These are phyloP conservation scores for Syndactyla subalaris DNA, from an alignment of 2,797 vertebrate species.

Conservation along the genomic window DNA sequence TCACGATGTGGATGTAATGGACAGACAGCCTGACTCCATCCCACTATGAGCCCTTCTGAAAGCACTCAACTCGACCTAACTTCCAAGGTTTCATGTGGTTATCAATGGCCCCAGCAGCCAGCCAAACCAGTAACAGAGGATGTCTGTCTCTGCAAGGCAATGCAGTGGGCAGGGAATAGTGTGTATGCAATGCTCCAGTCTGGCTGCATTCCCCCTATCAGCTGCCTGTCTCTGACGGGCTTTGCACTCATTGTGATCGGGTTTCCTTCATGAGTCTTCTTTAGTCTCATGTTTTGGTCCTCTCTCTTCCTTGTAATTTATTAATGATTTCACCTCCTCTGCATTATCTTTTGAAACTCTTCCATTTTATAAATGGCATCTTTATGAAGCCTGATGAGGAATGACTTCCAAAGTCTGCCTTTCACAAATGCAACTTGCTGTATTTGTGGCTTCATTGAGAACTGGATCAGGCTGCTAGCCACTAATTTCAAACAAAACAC, in stretches of 20 bases:
- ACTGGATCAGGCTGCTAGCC: background rate
- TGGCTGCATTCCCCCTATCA: constrained; percentile 68
- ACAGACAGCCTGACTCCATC: constrained; percentile 87
- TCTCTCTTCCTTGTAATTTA: constrained; percentile 68
- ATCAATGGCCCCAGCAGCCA: constrained; percentile 79
- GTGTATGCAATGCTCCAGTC: constrained; percentile 23
- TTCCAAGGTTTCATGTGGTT: constrained; percentile 67
- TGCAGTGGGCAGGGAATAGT: constrained; percentile 39
- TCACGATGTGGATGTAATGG: constrained; percentile 68
- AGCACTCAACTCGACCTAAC: constrained; percentile 67
- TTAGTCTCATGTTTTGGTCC: constrained; percentile 60
- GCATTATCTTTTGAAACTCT: constrained; percentile 48
- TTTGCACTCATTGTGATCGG: constrained; percentile 77
- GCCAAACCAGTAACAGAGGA: constrained; percentile 75
- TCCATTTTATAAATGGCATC: background rate
- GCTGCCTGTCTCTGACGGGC: constrained; percentile 64
- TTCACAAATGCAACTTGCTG: background rate
- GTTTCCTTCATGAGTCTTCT: constrained; percentile 84
- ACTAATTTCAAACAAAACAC: constrained; percentile 2
- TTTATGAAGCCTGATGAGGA: background rate
- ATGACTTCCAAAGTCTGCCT: background rate
- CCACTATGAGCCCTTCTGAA: constrained; percentile 45
- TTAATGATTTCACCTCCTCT: constrained; percentile 67
- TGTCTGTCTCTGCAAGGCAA: constrained; percentile 76
- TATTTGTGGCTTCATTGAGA: background rate